Evolutionary conservation across 2,888 invertebrate species (phyloP).

Genomic region (Epinotia bilunana): DNA sequence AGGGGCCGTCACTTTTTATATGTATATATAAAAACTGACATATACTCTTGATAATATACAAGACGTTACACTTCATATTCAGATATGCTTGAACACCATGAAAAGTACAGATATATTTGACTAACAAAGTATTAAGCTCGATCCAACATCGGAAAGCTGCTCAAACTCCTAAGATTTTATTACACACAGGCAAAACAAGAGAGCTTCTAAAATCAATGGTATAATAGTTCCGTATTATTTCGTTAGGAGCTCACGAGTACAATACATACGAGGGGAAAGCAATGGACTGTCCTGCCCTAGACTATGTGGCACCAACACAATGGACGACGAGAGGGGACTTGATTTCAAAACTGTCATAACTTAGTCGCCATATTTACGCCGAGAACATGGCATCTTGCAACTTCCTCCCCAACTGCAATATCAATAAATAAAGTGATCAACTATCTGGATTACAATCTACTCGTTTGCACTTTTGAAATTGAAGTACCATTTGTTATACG

Average conservation of each 20-base stretch:
- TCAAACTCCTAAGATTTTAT: no score
- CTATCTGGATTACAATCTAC: slow-evolving; percentile 23
- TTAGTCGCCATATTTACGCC: slow-evolving; percentile 25
- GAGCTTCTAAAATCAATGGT: background rate
- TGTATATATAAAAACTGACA: no score
- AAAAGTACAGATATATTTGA: no score
- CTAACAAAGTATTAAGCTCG: no score
- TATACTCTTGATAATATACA: no score
- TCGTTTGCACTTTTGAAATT: slow-evolving; percentile 13
- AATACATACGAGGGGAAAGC: background rate
- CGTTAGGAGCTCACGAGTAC: background rate
- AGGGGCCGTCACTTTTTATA: no score
- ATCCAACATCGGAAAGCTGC: no score
- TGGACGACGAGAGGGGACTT: slow-evolving; percentile 7
- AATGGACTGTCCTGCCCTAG: background rate
- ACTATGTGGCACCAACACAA: slow-evolving; percentile 22
- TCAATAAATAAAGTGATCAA: slow-evolving; percentile 32
- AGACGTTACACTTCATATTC: no score
- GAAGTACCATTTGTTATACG: background rate
- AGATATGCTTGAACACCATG: no score
- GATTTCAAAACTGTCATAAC: slow-evolving; percentile 28
- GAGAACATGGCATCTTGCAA: slow-evolving; percentile 20
- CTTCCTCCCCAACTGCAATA: slow-evolving; percentile 38
- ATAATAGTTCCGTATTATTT: background rate
- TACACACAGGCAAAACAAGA: background rate